These are phyloP conservation scores for Sebastes nivosus DNA, from an alignment of 2,797 vertebrate species.

Conservation along the genomic window DNA sequence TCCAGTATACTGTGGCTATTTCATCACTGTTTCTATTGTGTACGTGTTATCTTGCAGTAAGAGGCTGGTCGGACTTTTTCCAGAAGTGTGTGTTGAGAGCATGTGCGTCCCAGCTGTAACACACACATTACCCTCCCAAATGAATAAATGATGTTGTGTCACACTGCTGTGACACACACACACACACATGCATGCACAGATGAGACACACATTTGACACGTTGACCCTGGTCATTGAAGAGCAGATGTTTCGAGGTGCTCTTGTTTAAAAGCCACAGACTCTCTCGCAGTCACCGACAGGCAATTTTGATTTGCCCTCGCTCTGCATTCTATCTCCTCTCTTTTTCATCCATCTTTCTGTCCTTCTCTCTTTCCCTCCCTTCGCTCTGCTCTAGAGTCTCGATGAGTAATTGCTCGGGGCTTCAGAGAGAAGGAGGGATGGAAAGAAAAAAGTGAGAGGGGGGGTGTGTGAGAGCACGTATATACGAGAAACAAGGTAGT, in stretches of 20 bases:
- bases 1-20: slow-evolving; percentile 24
- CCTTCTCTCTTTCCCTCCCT: slow-evolving; percentile 17
- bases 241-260: slow-evolving; percentile 64
- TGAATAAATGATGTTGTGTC: slow-evolving; percentile 79
- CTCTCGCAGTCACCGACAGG: slow-evolving; percentile 20
- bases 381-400: slow-evolving; percentile 72
- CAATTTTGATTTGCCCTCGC: slow-evolving; percentile 34
- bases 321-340: slow-evolving; percentile 23
- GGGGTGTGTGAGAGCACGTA: slow-evolving; percentile 34
- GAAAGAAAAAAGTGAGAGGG: slow-evolving; percentile 43
- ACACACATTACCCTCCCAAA: slow-evolving; percentile 54
- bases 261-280: slow-evolving; percentile 12
- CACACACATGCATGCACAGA: slow-evolving; percentile 8
- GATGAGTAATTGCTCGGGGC: slow-evolving; percentile 81
- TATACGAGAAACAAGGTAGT: slow-evolving; percentile 44
- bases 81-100: slow-evolving; percentile 43
- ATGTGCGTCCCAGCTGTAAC: slow-evolving; percentile 69
- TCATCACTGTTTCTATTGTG: slow-evolving; percentile 4
- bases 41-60: slow-evolving; percentile 25
- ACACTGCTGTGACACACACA: slow-evolving; percentile 59
- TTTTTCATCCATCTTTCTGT: slow-evolving; percentile 38
- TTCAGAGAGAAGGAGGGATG: slow-evolving; percentile 71
- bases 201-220: slow-evolving; percentile 26
- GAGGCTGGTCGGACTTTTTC: slow-evolving; percentile 30
- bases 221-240: slow-evolving; percentile 47